A percentile compares a stretch with the other conserved stretches of the same genome.
Conservation (phyloP, 2,797 vertebrate genomes). For the Aphelocoma californica region DNA sequence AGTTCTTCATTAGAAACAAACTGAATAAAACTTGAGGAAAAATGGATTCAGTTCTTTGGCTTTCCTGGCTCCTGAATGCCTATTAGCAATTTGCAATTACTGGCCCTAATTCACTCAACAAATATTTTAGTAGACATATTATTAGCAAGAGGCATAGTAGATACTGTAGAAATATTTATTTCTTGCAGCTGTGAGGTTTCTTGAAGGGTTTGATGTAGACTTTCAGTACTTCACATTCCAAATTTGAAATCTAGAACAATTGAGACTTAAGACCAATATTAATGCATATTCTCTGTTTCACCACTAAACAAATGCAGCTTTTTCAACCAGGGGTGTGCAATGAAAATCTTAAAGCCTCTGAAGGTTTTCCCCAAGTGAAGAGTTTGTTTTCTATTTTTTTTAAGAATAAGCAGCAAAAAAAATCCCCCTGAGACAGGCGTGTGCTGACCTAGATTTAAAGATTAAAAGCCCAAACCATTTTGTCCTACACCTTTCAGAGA, state of each 20-base stretch:
- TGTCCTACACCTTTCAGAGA: not conserved
- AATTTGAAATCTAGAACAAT: not conserved
- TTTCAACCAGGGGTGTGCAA: not conserved
- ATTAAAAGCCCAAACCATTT: not conserved
- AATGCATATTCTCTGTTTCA: not conserved
- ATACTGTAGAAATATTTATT: not conserved
- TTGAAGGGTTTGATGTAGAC: not conserved
- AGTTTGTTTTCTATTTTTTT: not conserved
- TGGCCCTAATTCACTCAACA: not conserved
- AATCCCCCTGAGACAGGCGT: fast-evolving
- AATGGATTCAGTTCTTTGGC: not conserved
- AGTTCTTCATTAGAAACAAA: not conserved
- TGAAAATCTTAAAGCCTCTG: not conserved
- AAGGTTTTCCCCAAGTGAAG: not conserved
- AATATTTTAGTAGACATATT: not conserved
- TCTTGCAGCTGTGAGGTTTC: not conserved
- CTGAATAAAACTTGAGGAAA: not conserved
- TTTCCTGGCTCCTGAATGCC: not conserved
- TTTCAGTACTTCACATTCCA: not conserved
- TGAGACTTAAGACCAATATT: not conserved
- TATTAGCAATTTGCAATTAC: not conserved
- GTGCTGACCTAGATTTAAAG: not conserved
- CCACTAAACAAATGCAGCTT: not conserved
- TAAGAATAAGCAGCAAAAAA: not conserved
- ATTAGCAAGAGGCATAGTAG: not conserved